Evolutionary conservation across 2,888 invertebrate species (phyloP), one percentile per base, ranked within the genome.

Genomic region (Polyommatus icarus): DNA sequence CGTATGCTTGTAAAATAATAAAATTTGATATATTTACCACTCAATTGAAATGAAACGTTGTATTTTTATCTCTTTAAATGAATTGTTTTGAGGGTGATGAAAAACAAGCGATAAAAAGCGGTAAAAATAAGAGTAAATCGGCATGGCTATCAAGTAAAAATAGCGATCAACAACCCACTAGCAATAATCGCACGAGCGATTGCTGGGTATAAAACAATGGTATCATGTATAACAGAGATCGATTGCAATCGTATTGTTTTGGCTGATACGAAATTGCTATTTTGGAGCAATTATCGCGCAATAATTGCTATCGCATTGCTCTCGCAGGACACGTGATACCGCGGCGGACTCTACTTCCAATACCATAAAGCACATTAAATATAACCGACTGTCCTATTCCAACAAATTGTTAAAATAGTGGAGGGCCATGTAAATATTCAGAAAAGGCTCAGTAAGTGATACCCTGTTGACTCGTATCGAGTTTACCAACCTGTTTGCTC

Each of bases 401-500:
- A 73, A 50, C 24, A 50, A 24, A 54, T 12, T 32, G n/a, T n/a
- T 71, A 57, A 54, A 77, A 54, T 32, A 71, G 18, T 20, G 29
- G 32, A 5, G n/a, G 15, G 0, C 15, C 29, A 71, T 54, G 77
- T 72, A 77, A 72, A 72, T 57, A 77, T 18, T 73, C 40, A 29
- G 72, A 79, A 84, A 87, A 87, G 87, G 87, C 88, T 86, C 84
- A 86, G 89, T 89, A 91, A 92, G 89, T 91, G 91, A 91, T 92
- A 91, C 89, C 86, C 86, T 92, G 91, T 92, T 92, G 91, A 91
- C 92, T 89, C 87, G 84, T 85, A 84, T 83, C 85, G 85, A 87
- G 87, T 87, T 83, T 82, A 81, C 83, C 86, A 87, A 87, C 88
- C 87, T 91, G 92, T 93, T 93, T 93, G 90, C 90, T 88, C 87